Conservation (phyloP, 2,797 vertebrate species). For the Coreius guichenoti region DNA sequence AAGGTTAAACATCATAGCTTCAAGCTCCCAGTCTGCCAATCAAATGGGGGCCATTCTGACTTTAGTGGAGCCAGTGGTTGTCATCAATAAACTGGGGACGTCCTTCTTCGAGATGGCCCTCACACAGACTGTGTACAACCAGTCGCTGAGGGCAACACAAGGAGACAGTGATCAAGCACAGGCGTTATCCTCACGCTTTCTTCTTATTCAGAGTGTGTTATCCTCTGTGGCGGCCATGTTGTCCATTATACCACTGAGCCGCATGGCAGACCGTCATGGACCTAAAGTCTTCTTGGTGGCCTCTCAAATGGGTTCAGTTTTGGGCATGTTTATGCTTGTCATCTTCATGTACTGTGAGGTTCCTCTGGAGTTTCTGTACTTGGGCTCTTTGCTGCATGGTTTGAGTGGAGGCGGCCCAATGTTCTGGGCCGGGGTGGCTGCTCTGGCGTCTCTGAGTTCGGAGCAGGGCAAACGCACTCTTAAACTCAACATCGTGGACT, state of each 20-base stretch:
- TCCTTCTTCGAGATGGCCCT: slow-evolving; percentile 67
- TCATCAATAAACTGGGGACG: slow-evolving; percentile 63
- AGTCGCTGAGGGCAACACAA: slow-evolving; percentile 53
- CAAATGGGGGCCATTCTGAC: slow-evolving; percentile 57
- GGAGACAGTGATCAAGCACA: slow-evolving; percentile 62
- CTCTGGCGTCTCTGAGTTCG: slow-evolving; percentile 60
- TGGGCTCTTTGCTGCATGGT: slow-evolving; percentile 61
- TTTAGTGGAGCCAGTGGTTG: slow-evolving; percentile 66
- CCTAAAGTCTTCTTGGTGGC: slow-evolving; percentile 62
- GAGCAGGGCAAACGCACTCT: slow-evolving; percentile 60
- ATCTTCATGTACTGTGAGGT: slow-evolving; percentile 57
- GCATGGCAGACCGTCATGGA: slow-evolving; percentile 58
- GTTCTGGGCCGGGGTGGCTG: slow-evolving; percentile 66
- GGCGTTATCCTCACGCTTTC: slow-evolving; percentile 61
- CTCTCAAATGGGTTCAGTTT: slow-evolving; percentile 64
- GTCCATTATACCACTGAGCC: slow-evolving; percentile 59
- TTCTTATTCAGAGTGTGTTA: slow-evolving; percentile 61
- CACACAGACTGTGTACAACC: slow-evolving; percentile 63
- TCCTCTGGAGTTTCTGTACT: slow-evolving; percentile 63
- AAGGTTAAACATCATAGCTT: slow-evolving; percentile 32
- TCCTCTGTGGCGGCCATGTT: slow-evolving; percentile 59
- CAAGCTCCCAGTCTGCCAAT: neutral
- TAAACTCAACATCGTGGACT: slow-evolving; percentile 65
- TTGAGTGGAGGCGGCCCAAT: slow-evolving; percentile 63
- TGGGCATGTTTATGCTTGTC: slow-evolving; percentile 62